Evolutionary conservation across 2,113 vertebrate species (phyloP), one percentile per base, ranked within the genome.

Genomic region (Strigops habroptila): DNA sequence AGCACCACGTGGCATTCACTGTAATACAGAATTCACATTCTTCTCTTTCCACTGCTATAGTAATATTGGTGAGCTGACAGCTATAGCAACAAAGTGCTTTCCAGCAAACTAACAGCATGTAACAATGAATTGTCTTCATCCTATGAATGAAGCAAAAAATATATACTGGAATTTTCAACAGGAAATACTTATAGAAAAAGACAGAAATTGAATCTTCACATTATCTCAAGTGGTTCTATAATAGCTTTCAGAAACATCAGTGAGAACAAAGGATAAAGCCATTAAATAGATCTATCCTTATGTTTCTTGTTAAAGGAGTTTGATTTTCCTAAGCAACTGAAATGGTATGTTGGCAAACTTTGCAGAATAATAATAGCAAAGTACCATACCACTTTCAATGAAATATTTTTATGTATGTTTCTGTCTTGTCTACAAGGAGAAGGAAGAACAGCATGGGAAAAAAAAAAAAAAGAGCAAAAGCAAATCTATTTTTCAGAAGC

Each of bases 1-100:
- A 97, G 64, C 99, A 99, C 90, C 98, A 97, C 0, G 98, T 99
- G 85, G 99, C 98, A 64, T 98, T 97, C 70, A 99, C 83, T n/a
- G 86, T 97, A 62, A 98, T 96, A 14, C 96, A 98, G 94, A 95
- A 96, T 63, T 95, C 94, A 41, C 99, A 99, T 92, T 98, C 98
- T n/a, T 98, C 98, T 30, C 97, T 98, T 94, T 99, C 98, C 96
- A 99, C 96, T 0, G 96, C 57, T 82, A 99, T 98, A 87, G 98
- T 98, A 73, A 98, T 94, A 74, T 98, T 98, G 70, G 98, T 98
- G n/a, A 98, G 97, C 51, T 92, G 96, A 49, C 99, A 99, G 87
- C 92, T 64, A 24, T 90, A 80, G 83, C 96, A 97, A 81, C 95
- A 97, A 88, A 97, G 89, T 43, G 93, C 96, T 97, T 94, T 97